Evolutionary conservation across 2,888 invertebrate genomes (phyloP).

Genomic region (Athrips mouffetella): DNA sequence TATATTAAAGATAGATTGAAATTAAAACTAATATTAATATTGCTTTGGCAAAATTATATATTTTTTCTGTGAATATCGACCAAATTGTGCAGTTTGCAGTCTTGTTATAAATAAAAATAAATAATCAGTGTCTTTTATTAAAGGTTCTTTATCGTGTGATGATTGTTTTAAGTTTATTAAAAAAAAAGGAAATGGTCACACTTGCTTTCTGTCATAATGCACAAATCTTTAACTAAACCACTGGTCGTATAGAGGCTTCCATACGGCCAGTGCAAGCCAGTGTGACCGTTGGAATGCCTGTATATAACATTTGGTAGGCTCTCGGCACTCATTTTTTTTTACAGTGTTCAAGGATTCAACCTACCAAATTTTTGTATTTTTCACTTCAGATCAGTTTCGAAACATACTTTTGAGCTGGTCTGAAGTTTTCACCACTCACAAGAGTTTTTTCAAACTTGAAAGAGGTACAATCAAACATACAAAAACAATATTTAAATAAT

Average conservation of each 20-base stretch:
- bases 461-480: no score
- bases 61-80: conserved; percentile 9
- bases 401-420: conserved; percentile 23
- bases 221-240: conserved; percentile 38
- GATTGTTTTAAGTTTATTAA: conserved; percentile 51
- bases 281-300: conserved; percentile 69
- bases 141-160: conserved; percentile 69
- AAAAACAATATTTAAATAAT: no score
- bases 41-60: background rate
- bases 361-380: conserved; percentile 58
- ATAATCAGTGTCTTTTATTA: conserved; percentile 50
- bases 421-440: conserved; percentile 24
- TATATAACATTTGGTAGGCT: conserved; percentile 73
- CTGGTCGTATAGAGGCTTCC: conserved; percentile 33
- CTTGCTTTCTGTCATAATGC: conserved; percentile 37
- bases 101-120: conserved; percentile 36
- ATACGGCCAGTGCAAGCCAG: conserved; percentile 40
- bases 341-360: conserved; percentile 52
- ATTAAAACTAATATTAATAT: background rate
- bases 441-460: conserved; percentile 43
- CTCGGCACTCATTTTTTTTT: conserved; percentile 53
- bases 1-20: background rate
- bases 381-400: conserved; percentile 28
- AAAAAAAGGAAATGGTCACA: conserved; percentile 48
- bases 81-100: conserved; percentile 38